Base-by-base conservation (phyloP, 2,797 vertebrate genomes). In the Cossypha caffra region DNA sequence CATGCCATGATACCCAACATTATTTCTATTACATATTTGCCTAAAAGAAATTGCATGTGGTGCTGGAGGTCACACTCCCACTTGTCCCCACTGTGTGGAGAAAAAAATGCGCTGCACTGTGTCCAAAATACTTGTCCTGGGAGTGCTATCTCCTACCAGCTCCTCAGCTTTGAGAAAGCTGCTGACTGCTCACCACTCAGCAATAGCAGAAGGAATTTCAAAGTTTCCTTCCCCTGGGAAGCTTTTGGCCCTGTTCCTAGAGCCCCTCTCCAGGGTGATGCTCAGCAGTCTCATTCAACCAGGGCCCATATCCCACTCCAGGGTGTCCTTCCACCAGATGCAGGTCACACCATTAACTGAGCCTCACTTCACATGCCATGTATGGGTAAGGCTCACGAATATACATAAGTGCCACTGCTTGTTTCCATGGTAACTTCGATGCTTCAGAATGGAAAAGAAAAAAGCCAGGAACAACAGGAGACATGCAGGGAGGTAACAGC, bases 341-440 rank as follows among this genome's bases (percentile, higher is more conserved):
- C 86, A 86, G 96, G 95, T 94, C 86, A 86, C 96, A 45, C 50
- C 31, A 24, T 45, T 67, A 74, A 77, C 52, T 25, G 64, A 88
- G 89, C 61, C 86, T 96, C 83, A 31, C 88, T 97, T 89, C 85
- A 55, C 81, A 21, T 54, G 86, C 88, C 77, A 18, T 8, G 48
- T 72, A 71, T 35, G 74, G 92, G 88, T 83, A 10, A 31, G 73
- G 90, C 90, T 96, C 93, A n/a, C 26, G 2, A 83, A 94, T 90
- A 93, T 92, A 83, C 82, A 81, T 86, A 85, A 97, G 64, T 85
- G 48, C 50, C 62, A 11, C 10, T 42, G 54, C 76, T 81, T 62
- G 96, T 98, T 98, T 96, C 97, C 96, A 96, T 97, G 95, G 97
- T 94, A 96, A 98, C 96, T 95, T 88, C 76, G 94, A 95, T 95